Conservation (phyloP, 2,888 invertebrate species). For the Sycophila texana region DNA sequence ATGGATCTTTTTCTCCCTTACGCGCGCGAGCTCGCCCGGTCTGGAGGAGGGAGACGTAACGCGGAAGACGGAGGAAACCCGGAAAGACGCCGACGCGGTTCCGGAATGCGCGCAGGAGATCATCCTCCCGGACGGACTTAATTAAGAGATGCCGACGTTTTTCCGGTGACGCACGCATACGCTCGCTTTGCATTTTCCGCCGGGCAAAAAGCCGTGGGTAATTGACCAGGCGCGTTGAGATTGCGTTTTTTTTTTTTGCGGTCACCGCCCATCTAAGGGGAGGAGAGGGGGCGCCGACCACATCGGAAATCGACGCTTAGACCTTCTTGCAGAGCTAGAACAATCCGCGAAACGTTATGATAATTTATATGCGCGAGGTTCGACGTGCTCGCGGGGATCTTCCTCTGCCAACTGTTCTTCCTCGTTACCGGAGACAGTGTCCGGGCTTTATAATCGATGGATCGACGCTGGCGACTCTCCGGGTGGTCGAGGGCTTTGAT, state of each 20-base stretch:
- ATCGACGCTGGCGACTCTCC: conserved; percentile 19
- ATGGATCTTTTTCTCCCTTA: background rate
- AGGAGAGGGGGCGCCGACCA: background rate
- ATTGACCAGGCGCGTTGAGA: background rate
- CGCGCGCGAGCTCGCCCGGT: background rate
- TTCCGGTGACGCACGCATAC: background rate
- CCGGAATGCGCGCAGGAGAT: conserved; percentile 37
- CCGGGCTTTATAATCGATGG: conserved; percentile 17
- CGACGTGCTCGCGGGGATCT: background rate
- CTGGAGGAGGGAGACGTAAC: conserved; percentile 20
- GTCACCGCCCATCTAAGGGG: background rate
- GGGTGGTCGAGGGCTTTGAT: conserved; percentile 43
- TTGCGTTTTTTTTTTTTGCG: conserved; percentile 1
- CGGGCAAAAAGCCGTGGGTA: background rate
- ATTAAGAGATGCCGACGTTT: conserved; percentile 39
- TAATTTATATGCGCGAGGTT: background rate
- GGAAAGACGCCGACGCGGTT: conserved; percentile 3
- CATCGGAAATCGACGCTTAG: conserved; percentile 35
- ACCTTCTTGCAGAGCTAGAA: background rate
- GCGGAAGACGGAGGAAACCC: conserved; percentile 30
- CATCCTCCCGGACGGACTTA: conserved; percentile 26
- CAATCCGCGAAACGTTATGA: conserved; percentile 14
- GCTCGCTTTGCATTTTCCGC: conserved; percentile 32
- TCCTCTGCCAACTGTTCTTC: background rate
- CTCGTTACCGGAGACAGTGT: conserved; percentile 16